Evolutionary conservation across 1,140 invertebrate species (phyloP).

Genomic region (Agrypnia vestita): DNA sequence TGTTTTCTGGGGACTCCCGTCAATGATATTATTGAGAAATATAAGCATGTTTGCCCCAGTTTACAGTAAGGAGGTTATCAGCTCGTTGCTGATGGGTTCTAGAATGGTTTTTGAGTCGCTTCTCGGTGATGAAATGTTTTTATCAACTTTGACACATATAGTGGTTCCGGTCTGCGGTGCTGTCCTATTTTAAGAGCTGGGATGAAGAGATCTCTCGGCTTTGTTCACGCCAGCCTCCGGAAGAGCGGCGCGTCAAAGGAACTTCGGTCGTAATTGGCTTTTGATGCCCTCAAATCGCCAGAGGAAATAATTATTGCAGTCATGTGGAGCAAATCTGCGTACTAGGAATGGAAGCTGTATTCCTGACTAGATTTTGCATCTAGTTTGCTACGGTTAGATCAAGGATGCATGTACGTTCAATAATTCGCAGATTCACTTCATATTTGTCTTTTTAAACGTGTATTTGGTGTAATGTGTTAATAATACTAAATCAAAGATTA

Average conservation of each 20-base stretch:
- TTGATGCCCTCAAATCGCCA: too few species aligned
- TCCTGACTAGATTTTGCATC: too few species aligned
- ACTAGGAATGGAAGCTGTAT: too few species aligned
- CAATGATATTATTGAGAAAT: conserved; percentile 21
- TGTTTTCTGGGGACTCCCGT: not conserved
- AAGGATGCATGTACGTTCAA: too few species aligned
- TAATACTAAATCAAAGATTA: too few species aligned
- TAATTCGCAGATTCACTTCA: too few species aligned
- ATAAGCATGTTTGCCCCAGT: conserved; percentile 10
- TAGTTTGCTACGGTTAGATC: too few species aligned
- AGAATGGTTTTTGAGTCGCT: conserved; percentile 4
- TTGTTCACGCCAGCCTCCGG: conserved; percentile 4
- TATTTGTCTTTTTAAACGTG: too few species aligned
- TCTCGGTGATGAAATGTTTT: conserved; percentile 14
- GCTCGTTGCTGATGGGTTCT: not conserved
- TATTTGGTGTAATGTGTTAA: too few species aligned
- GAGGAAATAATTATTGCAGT: too few species aligned
- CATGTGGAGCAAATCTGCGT: too few species aligned
- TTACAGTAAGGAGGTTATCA: conserved; percentile 32
- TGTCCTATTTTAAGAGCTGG: not conserved
- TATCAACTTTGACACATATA: conserved; percentile 31
- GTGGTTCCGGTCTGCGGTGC: conserved; percentile 24
- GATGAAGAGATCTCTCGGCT: not conserved
- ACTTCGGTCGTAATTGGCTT: too few species aligned
- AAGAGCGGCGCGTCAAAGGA: conserved; percentile 7